Percentiles rank a stretch among this genome's conserved stretches.
phyloP scores from a whole-genome alignment of 1,140 invertebrate genomes.

The Drosophila kohkoa region DNA sequence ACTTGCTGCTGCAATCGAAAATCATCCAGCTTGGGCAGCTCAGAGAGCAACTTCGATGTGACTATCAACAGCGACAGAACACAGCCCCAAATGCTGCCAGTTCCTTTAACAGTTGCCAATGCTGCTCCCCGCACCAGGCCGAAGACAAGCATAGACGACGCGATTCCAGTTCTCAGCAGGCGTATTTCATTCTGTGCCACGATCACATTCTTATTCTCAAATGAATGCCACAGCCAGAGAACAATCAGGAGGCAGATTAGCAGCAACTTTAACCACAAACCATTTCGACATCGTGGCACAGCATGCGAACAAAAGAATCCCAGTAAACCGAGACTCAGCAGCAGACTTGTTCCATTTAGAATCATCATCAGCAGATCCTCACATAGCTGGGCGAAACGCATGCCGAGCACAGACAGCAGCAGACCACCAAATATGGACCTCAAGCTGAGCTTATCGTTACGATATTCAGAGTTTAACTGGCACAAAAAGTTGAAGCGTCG shows the following conservation, averaged over 20 bases:
- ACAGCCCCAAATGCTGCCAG: neutral
- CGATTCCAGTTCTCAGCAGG: neutral
- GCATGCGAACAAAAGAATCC: neutral
- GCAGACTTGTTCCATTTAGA: neutral
- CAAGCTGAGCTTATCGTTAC: neutral
- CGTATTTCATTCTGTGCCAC: neutral
- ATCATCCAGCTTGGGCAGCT: neutral
- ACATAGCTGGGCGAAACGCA: slow-evolving; percentile 9
- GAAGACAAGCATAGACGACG: neutral
- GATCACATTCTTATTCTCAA: neutral
- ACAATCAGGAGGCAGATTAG: neutral
- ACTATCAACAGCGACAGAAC: neutral
- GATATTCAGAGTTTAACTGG: neutral
- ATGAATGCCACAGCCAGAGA: neutral
- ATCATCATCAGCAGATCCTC: neutral
- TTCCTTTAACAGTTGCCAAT: neutral
- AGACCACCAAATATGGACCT: slow-evolving; percentile 1
- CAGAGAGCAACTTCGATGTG: slow-evolving; percentile 16
- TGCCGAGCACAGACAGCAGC: slow-evolving; percentile 1
- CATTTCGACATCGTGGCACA: neutral
- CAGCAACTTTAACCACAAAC: neutral
- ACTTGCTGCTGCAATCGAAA: slow-evolving; percentile 7
- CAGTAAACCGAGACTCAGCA: neutral
- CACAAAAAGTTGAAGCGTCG: neutral
- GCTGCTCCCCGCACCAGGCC: neutral